Base-by-base conservation (phyloP, 2,888 invertebrate genomes). In the Hecatera dysodea region DNA sequence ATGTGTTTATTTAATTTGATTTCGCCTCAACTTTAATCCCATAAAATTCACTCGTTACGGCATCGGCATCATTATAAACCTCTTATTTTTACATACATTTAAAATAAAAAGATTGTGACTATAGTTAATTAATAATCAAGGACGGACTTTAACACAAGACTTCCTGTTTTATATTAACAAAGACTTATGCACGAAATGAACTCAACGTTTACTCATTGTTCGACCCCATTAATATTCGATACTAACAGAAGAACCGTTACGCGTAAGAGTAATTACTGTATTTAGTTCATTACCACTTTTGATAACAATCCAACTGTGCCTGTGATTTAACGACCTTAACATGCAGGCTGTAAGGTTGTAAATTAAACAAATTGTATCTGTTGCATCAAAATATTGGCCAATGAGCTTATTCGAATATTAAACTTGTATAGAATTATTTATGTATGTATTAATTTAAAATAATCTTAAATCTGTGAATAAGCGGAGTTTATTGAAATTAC, bases 251-350 rank as follows among this genome's bases (percentile, higher is more conserved):
- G 63, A 60, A 81, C 70, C 24, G 68, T 67, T 74, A 62, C 65
- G 42, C 42, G 33, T 78, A 39, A 64, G 75, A 68, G 59, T 50
- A 81, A 81, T 67, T 24, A 77, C 59, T 72, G 55, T 64, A 81
- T 81, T 75, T 72, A 70, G 75, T 78, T 78, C 82, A 82, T 78
- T 81, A 78, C 63, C 84, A 84, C 36, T 69, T 72, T 60, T 69
- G 70, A 75, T 82, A 81, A 68, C 39, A 68, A 67, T 52, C 61
- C 27, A 50, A 46, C 44, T 29, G 29, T 17, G 42, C 6, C 15
- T 59, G 11, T 53, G 53, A 70, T 67, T 67, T 56, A 0, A 46
- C n/a, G 19, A 57, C 67, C 33, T 46, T 67, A 78, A n/a, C 11
- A 0, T 24, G 1, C 19, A 36, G 0, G 11, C 0, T 1, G 11